A percentile compares a stretch with the other conserved stretches of the same genome.
Conservation (phyloP, 2,888 invertebrate species). For the Cosmopolites sordidus region DNA sequence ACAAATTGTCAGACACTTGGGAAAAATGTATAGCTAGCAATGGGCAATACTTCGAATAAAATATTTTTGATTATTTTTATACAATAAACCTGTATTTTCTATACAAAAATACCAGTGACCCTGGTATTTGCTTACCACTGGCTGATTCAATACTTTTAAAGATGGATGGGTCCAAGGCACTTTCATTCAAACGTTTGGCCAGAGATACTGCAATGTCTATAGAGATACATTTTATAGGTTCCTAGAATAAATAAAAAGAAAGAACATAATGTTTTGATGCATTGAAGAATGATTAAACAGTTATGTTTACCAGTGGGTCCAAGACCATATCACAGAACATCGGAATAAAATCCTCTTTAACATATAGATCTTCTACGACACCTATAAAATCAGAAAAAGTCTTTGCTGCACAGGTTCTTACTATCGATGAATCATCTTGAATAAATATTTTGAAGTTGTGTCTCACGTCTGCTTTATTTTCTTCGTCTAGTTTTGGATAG, state of each 20-base stretch:
- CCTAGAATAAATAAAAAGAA: constrained; percentile 33
- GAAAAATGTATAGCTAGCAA: too few relatives aligned
- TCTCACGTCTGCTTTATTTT: constrained; percentile 36
- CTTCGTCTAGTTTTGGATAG: constrained; percentile 38
- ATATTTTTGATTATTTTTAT: too few relatives aligned
- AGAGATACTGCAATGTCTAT: constrained; percentile 36
- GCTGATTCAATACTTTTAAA: constrained; percentile 35
- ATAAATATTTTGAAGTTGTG: constrained; percentile 37
- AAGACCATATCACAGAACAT: constrained; percentile 39
- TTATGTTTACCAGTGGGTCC: constrained; percentile 39
- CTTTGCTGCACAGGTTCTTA: constrained; percentile 37
- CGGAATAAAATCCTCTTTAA: constrained; percentile 40
- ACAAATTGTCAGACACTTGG: too few relatives aligned
- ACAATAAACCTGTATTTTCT: too few relatives aligned
- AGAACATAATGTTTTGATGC: too few relatives aligned
- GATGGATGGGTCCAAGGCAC: constrained; percentile 37
- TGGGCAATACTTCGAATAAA: too few relatives aligned
- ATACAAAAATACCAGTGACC: too few relatives aligned
- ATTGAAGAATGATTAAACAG: constrained; percentile 10
- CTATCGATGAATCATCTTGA: constrained; percentile 42
- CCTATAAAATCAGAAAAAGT: constrained; percentile 36
- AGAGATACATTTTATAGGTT: constrained; percentile 35
- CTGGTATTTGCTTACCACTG: constrained; percentile 36
- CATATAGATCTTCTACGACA: constrained; percentile 36
- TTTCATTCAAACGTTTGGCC: constrained; percentile 33